phyloP scores from a whole-genome alignment of 2,888 invertebrate species.

The Ischnus inquisitorius region DNA sequence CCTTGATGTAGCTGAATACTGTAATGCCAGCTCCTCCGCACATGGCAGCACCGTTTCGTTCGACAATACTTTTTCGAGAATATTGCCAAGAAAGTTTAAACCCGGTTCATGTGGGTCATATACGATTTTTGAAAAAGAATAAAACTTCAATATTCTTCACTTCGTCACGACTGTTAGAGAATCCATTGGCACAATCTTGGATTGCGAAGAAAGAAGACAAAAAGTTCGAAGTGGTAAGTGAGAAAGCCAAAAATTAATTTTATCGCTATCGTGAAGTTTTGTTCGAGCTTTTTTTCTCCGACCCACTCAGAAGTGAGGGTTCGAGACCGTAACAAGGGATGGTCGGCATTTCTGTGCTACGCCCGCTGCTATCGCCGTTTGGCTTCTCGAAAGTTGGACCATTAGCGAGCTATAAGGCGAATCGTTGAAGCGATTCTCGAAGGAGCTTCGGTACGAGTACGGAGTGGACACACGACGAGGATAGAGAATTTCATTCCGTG shows the following conservation, averaged over 20 bases:
- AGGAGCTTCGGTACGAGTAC: conserved; percentile 50
- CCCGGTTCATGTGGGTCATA: neutral
- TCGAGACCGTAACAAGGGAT: neutral
- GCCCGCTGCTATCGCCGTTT: conserved; percentile 32
- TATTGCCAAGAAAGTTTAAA: neutral
- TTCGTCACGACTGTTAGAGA: neutral
- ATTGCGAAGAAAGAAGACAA: neutral
- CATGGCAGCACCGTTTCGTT: neutral
- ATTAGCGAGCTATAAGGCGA: conserved; percentile 75
- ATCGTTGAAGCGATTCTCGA: conserved; percentile 73
- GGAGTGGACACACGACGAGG: conserved; percentile 47
- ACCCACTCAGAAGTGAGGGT: neutral
- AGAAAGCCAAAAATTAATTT: conserved; percentile 8
- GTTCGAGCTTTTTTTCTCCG: neutral
- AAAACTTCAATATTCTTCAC: neutral
- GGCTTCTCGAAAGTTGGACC: conserved; percentile 74
- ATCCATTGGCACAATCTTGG: neutral
- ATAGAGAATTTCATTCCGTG: neutral
- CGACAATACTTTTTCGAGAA: neutral
- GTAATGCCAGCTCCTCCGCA: neutral
- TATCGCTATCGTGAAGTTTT: conserved; percentile 13
- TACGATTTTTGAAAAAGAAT: neutral
- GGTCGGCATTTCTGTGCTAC: neutral
- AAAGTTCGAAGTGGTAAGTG: neutral
- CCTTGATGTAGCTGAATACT: neutral